Base-by-base conservation (phyloP, 2,113 vertebrate genomes). In the Pelodiscus sinensis region DNA sequence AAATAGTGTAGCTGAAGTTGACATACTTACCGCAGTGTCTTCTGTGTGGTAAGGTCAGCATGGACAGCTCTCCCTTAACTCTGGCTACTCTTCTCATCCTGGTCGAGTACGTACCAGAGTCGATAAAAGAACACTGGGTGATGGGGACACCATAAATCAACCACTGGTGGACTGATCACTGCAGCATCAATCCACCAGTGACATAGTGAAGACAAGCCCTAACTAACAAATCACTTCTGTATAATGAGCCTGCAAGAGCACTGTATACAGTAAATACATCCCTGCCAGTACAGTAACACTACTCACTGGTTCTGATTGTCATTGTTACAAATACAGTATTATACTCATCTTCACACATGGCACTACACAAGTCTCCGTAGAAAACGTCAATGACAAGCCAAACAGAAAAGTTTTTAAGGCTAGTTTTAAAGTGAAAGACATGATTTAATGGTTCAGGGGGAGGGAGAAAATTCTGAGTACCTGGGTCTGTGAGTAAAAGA, bases 241-340 rank as follows among this genome's bases (percentile, higher is more conserved):
- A 89, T 91, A 84, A 19, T 8, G 87, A 94, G 92, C 90, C 87
- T 85, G 93, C 85, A 83, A 91, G 92, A 96, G 80, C 89, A 50
- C 82, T 81, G 81, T 88, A 95, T 84, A 80, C 92, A 92, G 88
- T 82, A 90, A 86, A 94, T 94, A 90, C 92, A 58, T 92, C 95
- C 94, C 84, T 92, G 88, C 85, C 82, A 78, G 15, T 93, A 96
- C 89, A 95, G 89, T 90, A 87, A 65, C 83, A 50, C 89, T 55
- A 91, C 94, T 96, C 96, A 95, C 86, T 78, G 90, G 22, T 85
- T 84, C 88, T 88, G 88, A 82, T 93, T 88, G 79, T 95, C 89
- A 93, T 91, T 96, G 80, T 58, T 94, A 86, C 82, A 94, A 94
- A 92, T 83, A 91, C 82, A 92, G 81, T 31, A 56, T 78, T 24